Evolutionary conservation across 2,113 vertebrate genomes (phyloP).

Genomic region (Labeo rohita): DNA sequence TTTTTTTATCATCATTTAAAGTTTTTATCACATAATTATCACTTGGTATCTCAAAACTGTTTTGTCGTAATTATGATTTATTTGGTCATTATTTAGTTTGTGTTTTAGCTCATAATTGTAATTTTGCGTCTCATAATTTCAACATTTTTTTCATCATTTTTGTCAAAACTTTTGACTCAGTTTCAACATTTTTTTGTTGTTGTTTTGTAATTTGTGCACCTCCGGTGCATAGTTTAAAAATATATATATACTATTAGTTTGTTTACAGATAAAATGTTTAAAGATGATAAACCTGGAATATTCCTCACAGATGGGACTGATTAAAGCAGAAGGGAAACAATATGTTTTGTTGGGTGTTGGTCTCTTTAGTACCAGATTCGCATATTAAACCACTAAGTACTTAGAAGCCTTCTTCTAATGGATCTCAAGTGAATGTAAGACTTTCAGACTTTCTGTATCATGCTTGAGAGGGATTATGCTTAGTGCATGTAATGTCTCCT

Average conservation of each 20-base stretch:
- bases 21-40: too few species aligned
- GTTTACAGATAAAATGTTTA: neutral
- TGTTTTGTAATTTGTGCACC: neutral
- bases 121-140: too few species aligned
- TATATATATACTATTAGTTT: neutral
- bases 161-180: too few species aligned
- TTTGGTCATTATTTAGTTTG: too few species aligned
- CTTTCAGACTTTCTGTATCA: neutral
- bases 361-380: neutral
- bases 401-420: constrained; percentile 22
- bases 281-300: neutral
- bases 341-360: neutral
- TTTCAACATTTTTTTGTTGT: too few species aligned
- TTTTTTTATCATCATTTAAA: too few species aligned
- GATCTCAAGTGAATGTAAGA: constrained; percentile 11
- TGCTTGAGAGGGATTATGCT: constrained; percentile 26
- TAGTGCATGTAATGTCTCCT: neutral
- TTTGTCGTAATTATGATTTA: too few species aligned
- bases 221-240: neutral
- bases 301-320: neutral
- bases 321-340: neutral
- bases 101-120: too few species aligned
- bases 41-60: too few species aligned
- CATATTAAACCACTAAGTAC: constrained; percentile 15
- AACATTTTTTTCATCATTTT: too few species aligned